Evolutionary conservation across 2,113 vertebrate genomes (phyloP), one percentile per base, ranked within the genome.

Genomic region (Pardalotus punctatus): DNA sequence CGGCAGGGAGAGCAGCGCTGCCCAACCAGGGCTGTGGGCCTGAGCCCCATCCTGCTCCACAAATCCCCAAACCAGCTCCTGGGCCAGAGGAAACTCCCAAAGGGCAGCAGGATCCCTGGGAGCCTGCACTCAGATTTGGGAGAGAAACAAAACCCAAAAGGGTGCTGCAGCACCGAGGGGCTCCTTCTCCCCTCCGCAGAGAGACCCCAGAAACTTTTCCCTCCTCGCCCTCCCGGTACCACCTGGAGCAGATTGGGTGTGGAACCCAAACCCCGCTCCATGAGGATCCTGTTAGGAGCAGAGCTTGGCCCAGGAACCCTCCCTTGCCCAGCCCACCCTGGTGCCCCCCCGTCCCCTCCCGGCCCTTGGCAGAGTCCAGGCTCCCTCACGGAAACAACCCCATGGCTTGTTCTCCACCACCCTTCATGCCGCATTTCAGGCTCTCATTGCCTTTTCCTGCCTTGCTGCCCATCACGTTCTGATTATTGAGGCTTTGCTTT

Each of bases 341-440:
- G 53, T 29, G 69, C 31, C 50, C 42, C 70, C 81, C 64, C 56
- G 29, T 61, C 70, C 71, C 90, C 73, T 73, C 92, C 86, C 90
- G 83, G 86, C 74, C 88, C 87, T 88, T 97, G 12, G n/a, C 38
- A 40, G n/a, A n/a, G n/a, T 97, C 97, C 97, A 97, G 94, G 93
- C 90, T 40, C 38, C 38, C 96, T 85, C 88, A 94, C 95, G 97
- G 98, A 98, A 98, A 98, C 94, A 97, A 4, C 97, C 96, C 97
- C 95, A 35, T 65, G 97, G 94, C 95, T 88, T 86, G 73, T 97
- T 98, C 98, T 95, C 96, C 97, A 82, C 61, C 33, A 88, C 93
- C 86, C 91, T 96, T 89, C 95, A 90, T 87, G 90, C 96, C 40
- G 67, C 92, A 95, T 97, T 96, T 93, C 90, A 97, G 93, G 92